Evolutionary conservation across 2,888 invertebrate genomes (phyloP), one percentile per base, ranked within the genome.

Genomic region (Mesorhabditis sp.): DNA sequence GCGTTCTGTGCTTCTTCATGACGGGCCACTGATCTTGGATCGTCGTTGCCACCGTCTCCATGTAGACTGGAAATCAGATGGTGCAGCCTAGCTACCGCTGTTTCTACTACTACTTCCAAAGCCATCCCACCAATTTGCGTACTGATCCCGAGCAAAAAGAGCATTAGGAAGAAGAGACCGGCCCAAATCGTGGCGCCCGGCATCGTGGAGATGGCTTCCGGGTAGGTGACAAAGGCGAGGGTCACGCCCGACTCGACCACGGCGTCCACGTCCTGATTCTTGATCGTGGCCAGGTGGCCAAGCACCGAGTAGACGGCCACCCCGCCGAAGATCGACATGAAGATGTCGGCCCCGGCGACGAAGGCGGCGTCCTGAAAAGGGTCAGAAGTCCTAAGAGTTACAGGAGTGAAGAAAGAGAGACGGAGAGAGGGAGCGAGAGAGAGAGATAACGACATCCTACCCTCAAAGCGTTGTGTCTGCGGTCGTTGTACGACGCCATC

Each of bases 141-240:
- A 66, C 77, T 76, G 67, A 87, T 79, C 45, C 87, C 87, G n/a
- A 87, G 78, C 13, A 85, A 82, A 75, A 86, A 86, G 43, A 87
- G 79, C 87, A 87, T 87, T 66, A 86, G 45, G 76, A 87, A 87
- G 78, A 87, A 87, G 4, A 87, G 78, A 10, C 85, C 79, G 1
- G 86, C 80, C 86, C 86, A 87, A 6, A 87, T 75, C 74, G 83
- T 83, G 5, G 86, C 82, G 28, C 84, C 58, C 3, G 86, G 85
- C 79, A 87, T 81, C 68, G 82, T 74, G 7, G 82, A 74, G 44
- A 86, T 76, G 0, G 86, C 87, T 72, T 87, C 86, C 6, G 83
- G 83, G 50, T 87, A 87, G 5, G 85, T 86, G 62, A 87, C 84
- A 74, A 87, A 87, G n/a, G 86, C 86, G 62, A 87, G 80, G 61